Evolutionary conservation across 2,113 vertebrate species (phyloP), one percentile per base, ranked within the genome.

Genomic region (Lophius piscatorius): DNA sequence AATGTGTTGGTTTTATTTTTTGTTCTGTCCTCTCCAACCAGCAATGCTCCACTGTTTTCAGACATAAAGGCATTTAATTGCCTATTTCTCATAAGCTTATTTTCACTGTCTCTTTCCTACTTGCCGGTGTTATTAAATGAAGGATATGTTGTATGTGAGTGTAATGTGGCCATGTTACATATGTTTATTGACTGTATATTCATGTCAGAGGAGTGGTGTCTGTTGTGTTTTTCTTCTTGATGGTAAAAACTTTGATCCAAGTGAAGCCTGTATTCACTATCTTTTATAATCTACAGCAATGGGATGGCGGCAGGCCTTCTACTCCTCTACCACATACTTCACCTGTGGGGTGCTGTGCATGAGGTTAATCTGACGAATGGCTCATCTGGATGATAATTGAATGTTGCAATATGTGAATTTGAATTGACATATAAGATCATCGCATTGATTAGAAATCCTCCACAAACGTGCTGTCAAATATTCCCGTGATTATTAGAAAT

Each of bases 361-460:
- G 10, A 52, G 45, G 42, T 39, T 21, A 11, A 41, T 42, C 16
- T 46, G 14, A 50, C 45, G 67, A 63, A 29, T 1, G 50, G 47
- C 34, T 29, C 11, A 9, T 9, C 65, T 42, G 80, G 28, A 71
- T 81, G 51, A 48, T 65, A 40, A 55, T 24, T 16, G 71, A 76
- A 38, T 23, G 51, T 65, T 12, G 7, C 26, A 31, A 60, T 33
- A 83, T 36, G 80, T 74, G 22, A 52, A 31, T 40, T 35, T 39
- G 13, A 59, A 42, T 6, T 31, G 44, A 23, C 11, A 20, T 12
- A 0, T 17, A 0, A 52, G 17, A 39, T 47, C 5, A 13, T 22
- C n/a, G 35, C 51, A 64, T 50, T 45, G 36, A 60, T 58, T 24
- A n/a, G 2, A 67, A 59, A 58, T 70, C 39, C 26, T 28, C 6